A percentile compares a stretch with the other conserved stretches of the same genome.
Evolutionary conservation across 2,113 vertebrate genomes (phyloP).

Genomic region (Triplophysa tibetana): DNA sequence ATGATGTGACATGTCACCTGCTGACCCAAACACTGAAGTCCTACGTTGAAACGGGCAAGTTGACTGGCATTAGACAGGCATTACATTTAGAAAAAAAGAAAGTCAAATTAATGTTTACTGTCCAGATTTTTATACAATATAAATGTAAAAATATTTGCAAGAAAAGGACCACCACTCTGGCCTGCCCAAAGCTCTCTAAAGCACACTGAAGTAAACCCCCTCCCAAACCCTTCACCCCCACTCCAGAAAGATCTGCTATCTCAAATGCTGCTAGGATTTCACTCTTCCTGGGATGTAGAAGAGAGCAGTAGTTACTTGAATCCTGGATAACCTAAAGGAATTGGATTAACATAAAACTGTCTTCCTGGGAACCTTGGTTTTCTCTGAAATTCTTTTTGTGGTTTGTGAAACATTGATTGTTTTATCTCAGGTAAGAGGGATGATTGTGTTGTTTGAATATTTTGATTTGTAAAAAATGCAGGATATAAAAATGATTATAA

Average conservation of each 20-base stretch:
- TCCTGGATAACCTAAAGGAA: slow-evolving; percentile 50
- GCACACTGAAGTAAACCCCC: slow-evolving; percentile 59
- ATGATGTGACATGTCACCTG: no score
- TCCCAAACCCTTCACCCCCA: slow-evolving; percentile 20
- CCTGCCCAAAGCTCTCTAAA: slow-evolving; percentile 71
- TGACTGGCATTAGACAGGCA: slow-evolving; percentile 23
- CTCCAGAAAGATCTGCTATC: slow-evolving; percentile 49
- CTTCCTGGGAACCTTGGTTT: slow-evolving; percentile 45
- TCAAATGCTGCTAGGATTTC: slow-evolving; percentile 65
- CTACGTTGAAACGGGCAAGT: no score
- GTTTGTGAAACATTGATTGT: slow-evolving; percentile 53
- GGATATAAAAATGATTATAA: slow-evolving; percentile 31
- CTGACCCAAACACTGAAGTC: no score
- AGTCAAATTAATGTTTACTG: slow-evolving; percentile 24
- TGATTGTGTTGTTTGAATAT: neutral
- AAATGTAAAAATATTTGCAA: slow-evolving; percentile 71
- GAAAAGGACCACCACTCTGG: slow-evolving; percentile 60
- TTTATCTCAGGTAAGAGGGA: slow-evolving; percentile 66
- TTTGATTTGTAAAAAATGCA: neutral
- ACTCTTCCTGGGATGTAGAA: slow-evolving; percentile 64
- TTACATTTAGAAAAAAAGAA: neutral
- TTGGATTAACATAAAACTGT: slow-evolving; percentile 49
- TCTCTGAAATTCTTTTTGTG: slow-evolving; percentile 25
- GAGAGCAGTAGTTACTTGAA: slow-evolving; percentile 56
- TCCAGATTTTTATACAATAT: slow-evolving; percentile 70